Evolutionary conservation across 2,797 vertebrate species (phyloP).

Genomic region (Hoplostethus atlanticus): DNA sequence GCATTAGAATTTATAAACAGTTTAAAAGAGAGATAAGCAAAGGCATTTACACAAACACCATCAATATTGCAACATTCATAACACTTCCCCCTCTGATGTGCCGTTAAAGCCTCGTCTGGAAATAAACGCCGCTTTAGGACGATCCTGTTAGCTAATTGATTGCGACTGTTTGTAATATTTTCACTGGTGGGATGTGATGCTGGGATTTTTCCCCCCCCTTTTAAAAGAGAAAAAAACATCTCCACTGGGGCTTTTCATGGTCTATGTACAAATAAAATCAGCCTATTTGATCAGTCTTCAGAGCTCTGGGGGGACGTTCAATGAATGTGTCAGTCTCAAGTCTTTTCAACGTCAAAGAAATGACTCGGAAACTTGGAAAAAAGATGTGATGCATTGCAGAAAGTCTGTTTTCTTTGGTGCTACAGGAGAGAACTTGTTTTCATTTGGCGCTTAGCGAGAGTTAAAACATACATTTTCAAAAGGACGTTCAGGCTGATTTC

Average conservation of each 20-base stretch:
- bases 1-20: slow-evolving; percentile 87
- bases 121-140: slow-evolving; percentile 64
- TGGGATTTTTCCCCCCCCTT: neutral
- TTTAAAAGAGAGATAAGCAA: slow-evolving; percentile 80
- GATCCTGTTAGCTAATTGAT: slow-evolving; percentile 80
- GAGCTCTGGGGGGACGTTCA: slow-evolving; percentile 33
- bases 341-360: slow-evolving; percentile 64
- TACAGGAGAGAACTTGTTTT: slow-evolving; percentile 51
- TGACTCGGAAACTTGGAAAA: slow-evolving; percentile 29
- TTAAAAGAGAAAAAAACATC: slow-evolving; percentile 60
- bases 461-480: slow-evolving; percentile 48
- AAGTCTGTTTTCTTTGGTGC: slow-evolving; percentile 30
- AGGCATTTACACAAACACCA: slow-evolving; percentile 85
- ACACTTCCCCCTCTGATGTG: slow-evolving; percentile 75
- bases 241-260: slow-evolving; percentile 61
- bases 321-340: slow-evolving; percentile 54
- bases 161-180: slow-evolving; percentile 76
- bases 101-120: slow-evolving; percentile 74
- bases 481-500: slow-evolving; percentile 37
- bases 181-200: slow-evolving; percentile 45
- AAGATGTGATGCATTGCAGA: slow-evolving; percentile 27
- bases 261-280: slow-evolving; percentile 73
- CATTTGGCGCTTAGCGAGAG: slow-evolving; percentile 40
- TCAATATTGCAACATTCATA: slow-evolving; percentile 86
- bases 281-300: slow-evolving; percentile 68